Percentiles rank a stretch among this genome's conserved stretches.
These are phyloP conservation scores for Rotaria macrura DNA, from an alignment of 2,888 invertebrate species.

Conservation along the genomic window DNA sequence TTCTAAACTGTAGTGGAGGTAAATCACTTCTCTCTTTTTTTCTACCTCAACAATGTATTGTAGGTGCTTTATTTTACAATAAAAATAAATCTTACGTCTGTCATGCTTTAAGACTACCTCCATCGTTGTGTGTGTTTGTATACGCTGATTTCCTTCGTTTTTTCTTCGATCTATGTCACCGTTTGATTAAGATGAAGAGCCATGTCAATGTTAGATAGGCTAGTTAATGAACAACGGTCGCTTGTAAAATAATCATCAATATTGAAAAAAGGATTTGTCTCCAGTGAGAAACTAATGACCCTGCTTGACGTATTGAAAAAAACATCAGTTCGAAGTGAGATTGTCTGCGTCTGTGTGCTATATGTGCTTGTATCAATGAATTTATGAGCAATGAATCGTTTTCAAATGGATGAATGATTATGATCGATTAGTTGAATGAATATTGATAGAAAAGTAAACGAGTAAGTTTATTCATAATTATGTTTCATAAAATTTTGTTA, in stretches of 20 bases:
- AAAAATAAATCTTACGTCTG: neutral
- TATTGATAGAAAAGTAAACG: neutral
- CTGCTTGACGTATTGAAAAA: neutral
- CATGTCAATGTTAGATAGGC: neutral
- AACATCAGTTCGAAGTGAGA: neutral
- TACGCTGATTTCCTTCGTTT: neutral
- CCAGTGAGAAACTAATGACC: neutral
- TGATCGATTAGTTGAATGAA: neutral
- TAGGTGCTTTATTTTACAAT: neutral
- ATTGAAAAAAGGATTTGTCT: neutral
- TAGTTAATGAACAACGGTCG: neutral
- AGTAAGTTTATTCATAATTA: neutral
- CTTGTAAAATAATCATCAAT: neutral
- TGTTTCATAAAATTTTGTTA: neutral
- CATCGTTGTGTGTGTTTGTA: neutral
- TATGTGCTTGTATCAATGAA: neutral
- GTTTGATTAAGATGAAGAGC: neutral
- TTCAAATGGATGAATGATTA: neutral
- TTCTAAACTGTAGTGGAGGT: neutral
- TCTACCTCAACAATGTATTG: neutral
- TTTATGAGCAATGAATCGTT: neutral
- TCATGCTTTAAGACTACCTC: neutral
- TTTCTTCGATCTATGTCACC: neutral
- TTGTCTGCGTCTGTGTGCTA: neutral
- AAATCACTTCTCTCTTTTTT: neutral